Evolutionary conservation across 2,888 invertebrate genomes (phyloP).

Genomic region (Dexiosoma caninum): DNA sequence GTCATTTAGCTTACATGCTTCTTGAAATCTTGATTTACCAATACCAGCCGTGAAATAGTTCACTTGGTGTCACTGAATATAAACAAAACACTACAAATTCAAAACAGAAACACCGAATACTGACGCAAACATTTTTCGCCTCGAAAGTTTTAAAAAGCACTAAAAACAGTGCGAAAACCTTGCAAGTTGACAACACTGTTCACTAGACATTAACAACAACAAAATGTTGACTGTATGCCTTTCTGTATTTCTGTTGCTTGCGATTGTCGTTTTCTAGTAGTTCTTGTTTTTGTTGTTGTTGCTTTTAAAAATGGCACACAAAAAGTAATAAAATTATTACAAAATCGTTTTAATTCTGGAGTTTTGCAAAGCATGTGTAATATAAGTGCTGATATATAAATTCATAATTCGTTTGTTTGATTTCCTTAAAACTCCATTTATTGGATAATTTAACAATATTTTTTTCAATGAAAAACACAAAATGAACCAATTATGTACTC

Average conservation of each 20-base stretch:
- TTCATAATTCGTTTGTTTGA: background rate
- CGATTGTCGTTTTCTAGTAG: too few relatives aligned
- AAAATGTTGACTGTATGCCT: conserved; percentile 1
- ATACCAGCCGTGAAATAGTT: too few relatives aligned
- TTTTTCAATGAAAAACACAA: too few relatives aligned
- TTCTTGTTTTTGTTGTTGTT: conserved; percentile 1
- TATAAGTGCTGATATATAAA: background rate
- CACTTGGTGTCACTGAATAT: too few relatives aligned
- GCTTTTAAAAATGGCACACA: conserved; percentile 8
- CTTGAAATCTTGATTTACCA: too few relatives aligned
- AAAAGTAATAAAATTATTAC: background rate
- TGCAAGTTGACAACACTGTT: too few relatives aligned
- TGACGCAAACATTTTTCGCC: too few relatives aligned
- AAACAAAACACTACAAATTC: too few relatives aligned
- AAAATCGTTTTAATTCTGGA: background rate
- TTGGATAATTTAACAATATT: background rate
- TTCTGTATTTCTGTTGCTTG: background rate
- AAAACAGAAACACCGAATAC: too few relatives aligned
- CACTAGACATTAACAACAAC: conserved; percentile 27
- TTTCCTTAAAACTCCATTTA: background rate
- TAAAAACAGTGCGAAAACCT: too few relatives aligned
- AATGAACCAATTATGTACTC: background rate
- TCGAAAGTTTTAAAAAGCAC: too few relatives aligned
- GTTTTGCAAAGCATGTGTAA: background rate
- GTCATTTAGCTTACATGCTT: too few relatives aligned